These are phyloP conservation scores for Hoplostethus atlanticus DNA, from an alignment of 2,797 vertebrate species.

Conservation along the genomic window DNA sequence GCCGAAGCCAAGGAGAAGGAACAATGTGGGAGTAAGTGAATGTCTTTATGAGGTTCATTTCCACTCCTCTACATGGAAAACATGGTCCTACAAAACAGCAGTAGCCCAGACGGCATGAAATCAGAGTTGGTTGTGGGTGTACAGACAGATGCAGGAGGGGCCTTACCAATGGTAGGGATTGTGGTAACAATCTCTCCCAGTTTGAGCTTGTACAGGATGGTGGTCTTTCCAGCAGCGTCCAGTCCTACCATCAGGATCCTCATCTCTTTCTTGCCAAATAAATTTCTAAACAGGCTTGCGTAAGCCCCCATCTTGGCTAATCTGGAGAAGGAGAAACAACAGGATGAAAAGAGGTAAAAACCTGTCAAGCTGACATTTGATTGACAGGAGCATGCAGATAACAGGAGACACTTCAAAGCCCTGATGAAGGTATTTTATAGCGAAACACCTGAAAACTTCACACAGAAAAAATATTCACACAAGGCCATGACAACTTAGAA, in stretches of 20 bases:
- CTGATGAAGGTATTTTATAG: no score
- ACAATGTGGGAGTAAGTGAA: not conserved
- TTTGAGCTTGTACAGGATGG: slow-evolving; percentile 90
- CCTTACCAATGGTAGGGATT: slow-evolving; percentile 88
- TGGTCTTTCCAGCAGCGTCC: slow-evolving; percentile 90
- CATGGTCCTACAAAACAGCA: no score
- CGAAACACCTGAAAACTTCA: no score
- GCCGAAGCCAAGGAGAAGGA: not conserved
- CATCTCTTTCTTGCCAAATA: slow-evolving; percentile 91
- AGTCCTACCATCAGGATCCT: slow-evolving; percentile 90
- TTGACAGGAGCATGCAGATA: no score
- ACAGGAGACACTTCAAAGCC: no score
- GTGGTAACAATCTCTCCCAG: slow-evolving; percentile 90
- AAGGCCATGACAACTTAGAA: no score
- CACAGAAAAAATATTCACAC: no score
- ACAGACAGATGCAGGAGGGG: not conserved
- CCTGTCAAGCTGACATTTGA: no score
- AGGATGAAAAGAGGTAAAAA: no score
- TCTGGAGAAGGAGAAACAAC: slow-evolving; percentile 54
- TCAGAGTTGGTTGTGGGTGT: no score
- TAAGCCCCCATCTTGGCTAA: slow-evolving; percentile 85
- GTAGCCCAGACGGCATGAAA: no score
- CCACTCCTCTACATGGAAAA: not conserved
- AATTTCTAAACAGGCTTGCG: slow-evolving; percentile 74
- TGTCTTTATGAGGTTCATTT: slow-evolving; percentile 4